Conservation (phyloP, 2,113 vertebrate species). For the Aythya baeri region DNA sequence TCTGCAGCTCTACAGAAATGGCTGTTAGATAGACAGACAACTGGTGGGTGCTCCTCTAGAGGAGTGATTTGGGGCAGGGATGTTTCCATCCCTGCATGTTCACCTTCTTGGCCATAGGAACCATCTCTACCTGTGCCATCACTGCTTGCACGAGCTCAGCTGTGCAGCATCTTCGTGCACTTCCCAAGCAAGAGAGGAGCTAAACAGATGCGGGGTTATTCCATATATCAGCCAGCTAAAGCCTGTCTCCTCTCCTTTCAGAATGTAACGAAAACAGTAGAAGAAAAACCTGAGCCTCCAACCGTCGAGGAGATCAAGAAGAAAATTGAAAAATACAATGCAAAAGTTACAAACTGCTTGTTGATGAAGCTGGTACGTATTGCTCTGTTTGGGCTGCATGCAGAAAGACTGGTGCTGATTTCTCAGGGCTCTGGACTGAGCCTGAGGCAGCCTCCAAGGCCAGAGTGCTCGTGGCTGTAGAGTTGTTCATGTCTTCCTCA, state of each 20-base stretch:
- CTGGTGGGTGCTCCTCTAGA: too few species aligned
- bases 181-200: neutral
- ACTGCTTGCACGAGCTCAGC: fast-evolving
- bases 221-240: neutral
- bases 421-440: neutral
- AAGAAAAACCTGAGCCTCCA: constrained; percentile 71
- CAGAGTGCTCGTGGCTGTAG: neutral
- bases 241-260: constrained; percentile 50
- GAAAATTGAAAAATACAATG: constrained; percentile 90
- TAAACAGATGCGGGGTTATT: neutral
- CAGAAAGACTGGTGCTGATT: fast-evolving
- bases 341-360: constrained; percentile 85
- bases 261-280: constrained; percentile 77
- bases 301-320: constrained; percentile 84
- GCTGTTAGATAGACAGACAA: neutral
- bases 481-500: neutral
- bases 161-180: fast-evolving
- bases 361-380: constrained; percentile 90
- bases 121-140: fast-evolving
- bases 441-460: neutral
- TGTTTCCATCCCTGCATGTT: neutral
- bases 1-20: neutral
- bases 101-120: fast-evolving
- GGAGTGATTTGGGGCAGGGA: neutral
- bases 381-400: fast-evolving